Evolutionary conservation across 2,113 vertebrate genomes (phyloP).

Genomic region (Oceanodroma tethys): DNA sequence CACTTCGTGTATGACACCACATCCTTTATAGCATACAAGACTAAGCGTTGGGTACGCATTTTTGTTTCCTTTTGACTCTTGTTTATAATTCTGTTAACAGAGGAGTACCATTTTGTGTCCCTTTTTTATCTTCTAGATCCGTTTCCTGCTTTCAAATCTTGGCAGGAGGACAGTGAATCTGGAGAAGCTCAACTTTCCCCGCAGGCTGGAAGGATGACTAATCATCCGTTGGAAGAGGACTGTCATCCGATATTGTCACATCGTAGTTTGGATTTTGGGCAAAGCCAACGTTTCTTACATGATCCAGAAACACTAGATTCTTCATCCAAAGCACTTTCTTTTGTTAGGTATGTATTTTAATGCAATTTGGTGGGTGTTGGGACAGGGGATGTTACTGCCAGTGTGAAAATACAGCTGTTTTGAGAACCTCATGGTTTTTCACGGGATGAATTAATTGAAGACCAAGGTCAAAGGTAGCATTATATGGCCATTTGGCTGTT

Average conservation of each 20-base stretch:
- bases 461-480: not conserved
- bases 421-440: fast-evolving
- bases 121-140: conserved; percentile 80
- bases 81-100: not conserved
- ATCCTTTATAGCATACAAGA: conserved; percentile 40
- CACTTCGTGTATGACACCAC: conserved; percentile 54
- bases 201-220: conserved; percentile 92
- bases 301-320: conserved; percentile 84
- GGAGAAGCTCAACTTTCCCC: conserved; percentile 96
- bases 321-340: conserved; percentile 87
- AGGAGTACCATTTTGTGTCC: conserved; percentile 52
- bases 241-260: conserved; percentile 85
- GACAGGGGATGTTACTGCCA: not conserved
- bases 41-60: conserved; percentile 16
- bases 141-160: conserved; percentile 92
- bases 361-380: not conserved
- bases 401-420: not conserved
- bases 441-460: not conserved
- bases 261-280: conserved; percentile 91
- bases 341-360: conserved; percentile 76
- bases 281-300: conserved; percentile 90
- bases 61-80: conserved; percentile 15
- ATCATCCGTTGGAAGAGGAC: conserved; percentile 86
- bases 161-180: conserved; percentile 91
- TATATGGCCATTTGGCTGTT: not conserved